Conservation (phyloP, 2,113 vertebrate species). For the Syngnathus typhle region DNA sequence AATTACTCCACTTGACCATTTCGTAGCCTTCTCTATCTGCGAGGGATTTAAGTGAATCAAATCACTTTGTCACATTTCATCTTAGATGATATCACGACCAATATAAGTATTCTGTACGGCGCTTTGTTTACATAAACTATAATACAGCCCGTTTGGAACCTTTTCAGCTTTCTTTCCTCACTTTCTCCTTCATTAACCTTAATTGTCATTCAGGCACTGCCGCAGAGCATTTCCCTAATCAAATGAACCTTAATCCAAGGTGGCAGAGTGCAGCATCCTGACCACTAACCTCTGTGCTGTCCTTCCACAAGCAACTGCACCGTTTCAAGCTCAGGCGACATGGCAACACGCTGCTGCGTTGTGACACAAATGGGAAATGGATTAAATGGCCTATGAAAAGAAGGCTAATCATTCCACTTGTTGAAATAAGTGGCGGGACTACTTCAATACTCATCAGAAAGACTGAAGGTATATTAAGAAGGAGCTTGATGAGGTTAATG, state of each 20-base stretch:
- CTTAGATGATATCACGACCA: slow-evolving; percentile 12
- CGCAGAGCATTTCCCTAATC: slow-evolving; percentile 42
- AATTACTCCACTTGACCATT: slow-evolving; percentile 63
- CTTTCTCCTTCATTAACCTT: slow-evolving; percentile 27
- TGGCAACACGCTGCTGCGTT: slow-evolving; percentile 52
- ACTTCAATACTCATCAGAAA: slow-evolving; percentile 34
- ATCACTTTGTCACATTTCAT: slow-evolving; percentile 20
- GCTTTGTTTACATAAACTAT: slow-evolving; percentile 7
- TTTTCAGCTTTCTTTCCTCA: slow-evolving; percentile 2
- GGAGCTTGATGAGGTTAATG: background rate
- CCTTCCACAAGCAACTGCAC: slow-evolving; percentile 23
- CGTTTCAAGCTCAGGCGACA: slow-evolving; percentile 45
- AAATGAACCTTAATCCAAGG: slow-evolving; percentile 47
- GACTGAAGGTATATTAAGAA: slow-evolving; percentile 8
- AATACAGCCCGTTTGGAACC: slow-evolving; percentile 1
- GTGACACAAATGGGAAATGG: slow-evolving; percentile 61
- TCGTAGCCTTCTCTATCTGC: slow-evolving; percentile 39
- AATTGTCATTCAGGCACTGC: slow-evolving; percentile 38
- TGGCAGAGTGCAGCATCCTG: slow-evolving; percentile 29
- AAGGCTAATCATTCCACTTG: slow-evolving; percentile 65
- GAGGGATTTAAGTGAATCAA: slow-evolving; percentile 45
- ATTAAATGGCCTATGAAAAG: slow-evolving; percentile 72
- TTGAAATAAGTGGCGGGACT: slow-evolving; percentile 55
- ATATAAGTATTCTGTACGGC: slow-evolving; percentile 10
- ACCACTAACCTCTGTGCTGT: slow-evolving; percentile 34